Conservation (phyloP, 2,888 invertebrate genomes). For the Aleiodes alternator region DNA sequence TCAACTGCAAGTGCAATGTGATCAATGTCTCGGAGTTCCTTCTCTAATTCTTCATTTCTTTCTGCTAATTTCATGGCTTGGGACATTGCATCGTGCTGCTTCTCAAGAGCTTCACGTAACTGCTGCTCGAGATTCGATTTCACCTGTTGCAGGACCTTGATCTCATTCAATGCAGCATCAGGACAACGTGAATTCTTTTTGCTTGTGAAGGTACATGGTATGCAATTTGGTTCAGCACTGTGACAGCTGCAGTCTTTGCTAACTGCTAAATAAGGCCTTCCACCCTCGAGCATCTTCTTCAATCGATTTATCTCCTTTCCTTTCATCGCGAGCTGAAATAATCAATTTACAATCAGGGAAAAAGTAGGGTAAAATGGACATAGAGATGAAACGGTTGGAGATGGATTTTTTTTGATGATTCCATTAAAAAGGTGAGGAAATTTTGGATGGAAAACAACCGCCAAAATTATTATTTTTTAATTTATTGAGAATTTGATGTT, state of each 20-base stretch:
- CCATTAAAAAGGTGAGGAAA: too few species aligned
- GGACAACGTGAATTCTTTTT: constrained; percentile 23
- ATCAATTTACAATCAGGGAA: constrained; percentile 38
- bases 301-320: constrained; percentile 85
- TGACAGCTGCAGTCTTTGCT: constrained; percentile 82
- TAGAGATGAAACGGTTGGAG: too few species aligned
- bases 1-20: constrained; percentile 85
- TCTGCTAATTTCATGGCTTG: constrained; percentile 85
- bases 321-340: constrained; percentile 64
- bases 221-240: constrained; percentile 75
- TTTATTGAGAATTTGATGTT: too few species aligned
- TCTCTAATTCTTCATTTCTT: constrained; percentile 83
- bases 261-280: constrained; percentile 81
- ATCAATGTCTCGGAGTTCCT: constrained; percentile 85
- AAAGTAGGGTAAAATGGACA: too few species aligned
- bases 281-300: constrained; percentile 83
- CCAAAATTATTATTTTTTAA: too few species aligned
- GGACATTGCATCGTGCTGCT: constrained; percentile 89
- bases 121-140: constrained; percentile 79
- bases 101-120: constrained; percentile 79
- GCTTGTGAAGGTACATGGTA: constrained; percentile 45
- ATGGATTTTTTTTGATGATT: too few species aligned
- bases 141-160: constrained; percentile 79
- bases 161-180: constrained; percentile 72
- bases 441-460: too few species aligned